These are phyloP conservation scores for Meleagris gallopavo DNA, from an alignment of 2,113 vertebrate genomes.

Conservation along the genomic window DNA sequence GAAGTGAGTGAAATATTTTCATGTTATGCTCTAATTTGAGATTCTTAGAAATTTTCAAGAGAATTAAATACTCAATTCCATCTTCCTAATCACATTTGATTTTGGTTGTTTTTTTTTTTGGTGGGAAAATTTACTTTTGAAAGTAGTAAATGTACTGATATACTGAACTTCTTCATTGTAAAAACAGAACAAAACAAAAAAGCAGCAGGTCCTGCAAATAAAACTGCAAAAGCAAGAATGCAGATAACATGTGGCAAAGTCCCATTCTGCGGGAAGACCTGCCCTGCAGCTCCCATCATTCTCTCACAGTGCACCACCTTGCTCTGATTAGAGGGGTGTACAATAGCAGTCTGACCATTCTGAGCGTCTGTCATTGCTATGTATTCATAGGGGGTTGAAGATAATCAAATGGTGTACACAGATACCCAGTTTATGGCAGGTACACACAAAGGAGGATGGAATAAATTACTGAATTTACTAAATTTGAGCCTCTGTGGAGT, in stretches of 20 bases:
- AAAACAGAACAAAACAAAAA: not conserved
- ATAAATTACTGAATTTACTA: slow-evolving; percentile 27
- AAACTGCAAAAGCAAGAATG: slow-evolving; percentile 24
- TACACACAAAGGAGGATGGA: not conserved
- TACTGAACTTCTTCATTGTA: slow-evolving; percentile 46
- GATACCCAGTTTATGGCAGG: not conserved
- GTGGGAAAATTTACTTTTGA: not conserved
- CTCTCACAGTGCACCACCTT: not conserved
- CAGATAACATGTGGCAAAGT: not conserved
- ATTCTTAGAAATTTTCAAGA: slow-evolving; percentile 54
- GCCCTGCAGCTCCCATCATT: not conserved
- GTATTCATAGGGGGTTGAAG: not conserved
- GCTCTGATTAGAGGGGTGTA: not conserved
- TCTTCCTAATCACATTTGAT: not conserved
- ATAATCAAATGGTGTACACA: not conserved
- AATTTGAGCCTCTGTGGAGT: slow-evolving; percentile 31
- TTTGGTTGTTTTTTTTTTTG: not conserved
- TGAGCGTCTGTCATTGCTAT: not conserved
- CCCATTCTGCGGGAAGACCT: slow-evolving; percentile 46
- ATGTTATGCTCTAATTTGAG: not conserved
- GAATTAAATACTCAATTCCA: not conserved
- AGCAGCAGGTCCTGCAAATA: slow-evolving; percentile 42
- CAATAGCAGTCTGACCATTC: not conserved
- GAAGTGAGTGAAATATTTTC: not conserved
- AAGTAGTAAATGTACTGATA: slow-evolving; percentile 62